phyloP scores from a whole-genome alignment of 2,888 invertebrate species.

The Plagodis dolabraria region DNA sequence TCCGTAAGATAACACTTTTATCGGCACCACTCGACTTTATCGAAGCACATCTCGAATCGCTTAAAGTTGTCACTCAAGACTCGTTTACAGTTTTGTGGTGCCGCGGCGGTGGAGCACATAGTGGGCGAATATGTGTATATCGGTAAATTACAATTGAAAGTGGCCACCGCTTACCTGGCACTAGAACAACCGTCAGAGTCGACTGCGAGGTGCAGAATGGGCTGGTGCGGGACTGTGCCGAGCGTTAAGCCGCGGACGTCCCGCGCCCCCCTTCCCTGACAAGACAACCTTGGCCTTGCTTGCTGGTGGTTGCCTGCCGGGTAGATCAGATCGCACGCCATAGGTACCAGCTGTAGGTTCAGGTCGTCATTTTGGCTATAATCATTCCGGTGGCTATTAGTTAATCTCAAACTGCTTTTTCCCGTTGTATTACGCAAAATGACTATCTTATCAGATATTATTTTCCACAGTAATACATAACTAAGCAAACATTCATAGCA shows the following conservation, averaged over 20 bases:
- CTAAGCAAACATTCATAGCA: too few species aligned
- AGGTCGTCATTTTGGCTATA: slow-evolving; percentile 47
- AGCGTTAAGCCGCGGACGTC: slow-evolving; percentile 77
- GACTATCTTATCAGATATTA: slow-evolving; percentile 1
- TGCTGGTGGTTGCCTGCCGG: slow-evolving; percentile 67
- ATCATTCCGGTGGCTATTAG: slow-evolving; percentile 22
- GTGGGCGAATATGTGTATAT: slow-evolving; percentile 45
- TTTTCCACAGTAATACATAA: background rate
- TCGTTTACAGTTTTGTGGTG: slow-evolving; percentile 51
- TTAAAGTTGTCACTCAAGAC: slow-evolving; percentile 66
- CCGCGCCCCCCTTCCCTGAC: slow-evolving; percentile 78
- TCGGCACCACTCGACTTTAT: slow-evolving; percentile 72
- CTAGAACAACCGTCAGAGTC: slow-evolving; percentile 84
- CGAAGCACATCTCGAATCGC: slow-evolving; percentile 69
- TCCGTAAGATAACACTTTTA: slow-evolving; percentile 62
- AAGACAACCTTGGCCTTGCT: slow-evolving; percentile 83
- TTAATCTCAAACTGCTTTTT: slow-evolving; percentile 17
- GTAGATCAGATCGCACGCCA: slow-evolving; percentile 51
- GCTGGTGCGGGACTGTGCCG: slow-evolving; percentile 77
- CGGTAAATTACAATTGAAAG: slow-evolving; percentile 59
- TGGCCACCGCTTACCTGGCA: slow-evolving; percentile 82
- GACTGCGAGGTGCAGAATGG: slow-evolving; percentile 85
- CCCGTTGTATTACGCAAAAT: background rate
- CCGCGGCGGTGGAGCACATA: slow-evolving; percentile 50
- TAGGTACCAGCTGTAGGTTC: slow-evolving; percentile 41